These are phyloP conservation scores for Sylvietta virens DNA, from an alignment of 2,113 vertebrate species.

Conservation along the genomic window DNA sequence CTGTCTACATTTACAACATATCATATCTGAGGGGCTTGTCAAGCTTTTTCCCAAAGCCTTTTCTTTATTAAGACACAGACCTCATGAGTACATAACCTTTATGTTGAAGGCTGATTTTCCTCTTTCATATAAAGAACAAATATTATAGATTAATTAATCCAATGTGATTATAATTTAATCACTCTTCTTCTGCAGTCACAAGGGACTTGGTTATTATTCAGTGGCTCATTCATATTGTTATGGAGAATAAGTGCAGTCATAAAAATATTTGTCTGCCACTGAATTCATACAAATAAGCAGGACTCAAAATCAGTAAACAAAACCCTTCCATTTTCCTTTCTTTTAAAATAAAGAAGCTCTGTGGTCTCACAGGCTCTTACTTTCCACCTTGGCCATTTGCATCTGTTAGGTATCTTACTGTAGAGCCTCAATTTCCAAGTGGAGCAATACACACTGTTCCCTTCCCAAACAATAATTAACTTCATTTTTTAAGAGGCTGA, in stretches of 20 bases:
- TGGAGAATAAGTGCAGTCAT: constrained; percentile 75
- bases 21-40: constrained; percentile 90
- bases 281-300: constrained; percentile 64
- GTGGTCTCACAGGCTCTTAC: background rate
- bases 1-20: constrained; percentile 88
- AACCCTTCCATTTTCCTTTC: background rate
- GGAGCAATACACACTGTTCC: background rate
- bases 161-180: constrained; percentile 99
- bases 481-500: background rate
- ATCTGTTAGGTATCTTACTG: background rate
- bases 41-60: constrained; percentile 83
- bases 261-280: constrained; percentile 72
- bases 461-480: constrained; percentile 9
- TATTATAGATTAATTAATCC: constrained; percentile 99
- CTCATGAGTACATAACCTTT: constrained; percentile 92
- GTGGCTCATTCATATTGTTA: constrained; percentile 80
- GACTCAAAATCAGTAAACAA: background rate
- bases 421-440: background rate
- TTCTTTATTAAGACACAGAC: constrained; percentile 92
- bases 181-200: constrained; percentile 85
- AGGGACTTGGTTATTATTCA: constrained; percentile 83
- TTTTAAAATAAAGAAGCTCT: background rate
- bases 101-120: constrained; percentile 87
- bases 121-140: constrained; percentile 93
- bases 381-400: background rate